Evolutionary conservation across 2,113 vertebrate species (phyloP).

Genomic region (Nibea coibor): DNA sequence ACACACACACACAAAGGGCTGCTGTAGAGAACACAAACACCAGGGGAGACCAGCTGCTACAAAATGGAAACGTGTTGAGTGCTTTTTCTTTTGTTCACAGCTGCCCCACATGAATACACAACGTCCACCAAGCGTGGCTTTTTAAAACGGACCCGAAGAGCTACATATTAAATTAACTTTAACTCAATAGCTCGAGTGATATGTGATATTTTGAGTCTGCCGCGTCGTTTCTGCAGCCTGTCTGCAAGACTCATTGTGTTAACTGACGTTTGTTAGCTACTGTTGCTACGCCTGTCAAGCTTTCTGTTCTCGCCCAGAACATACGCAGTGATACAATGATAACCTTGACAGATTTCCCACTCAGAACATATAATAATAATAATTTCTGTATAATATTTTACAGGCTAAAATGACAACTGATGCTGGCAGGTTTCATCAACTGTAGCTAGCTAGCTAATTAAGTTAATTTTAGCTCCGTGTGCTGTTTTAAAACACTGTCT

Average conservation of each 20-base stretch:
- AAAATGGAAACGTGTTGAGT: slow-evolving; percentile 33
- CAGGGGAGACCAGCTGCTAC: slow-evolving; percentile 35
- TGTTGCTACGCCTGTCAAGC: background rate
- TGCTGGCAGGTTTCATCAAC: background rate
- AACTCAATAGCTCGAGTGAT: background rate
- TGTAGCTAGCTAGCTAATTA: background rate
- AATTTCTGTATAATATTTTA: background rate
- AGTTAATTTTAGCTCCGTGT: background rate
- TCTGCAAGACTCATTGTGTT: background rate
- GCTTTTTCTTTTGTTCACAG: slow-evolving; percentile 33
- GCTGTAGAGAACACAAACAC: slow-evolving; percentile 24
- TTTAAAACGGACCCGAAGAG: slow-evolving; percentile 5
- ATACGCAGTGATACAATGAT: background rate
- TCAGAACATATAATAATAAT: background rate
- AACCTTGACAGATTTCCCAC: background rate
- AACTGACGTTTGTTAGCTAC: background rate
- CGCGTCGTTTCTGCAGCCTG: background rate
- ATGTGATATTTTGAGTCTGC: background rate
- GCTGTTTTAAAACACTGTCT: background rate
- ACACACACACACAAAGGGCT: slow-evolving; percentile 7
- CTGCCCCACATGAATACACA: background rate
- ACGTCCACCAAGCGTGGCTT: background rate
- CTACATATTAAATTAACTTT: background rate
- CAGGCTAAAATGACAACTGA: background rate
- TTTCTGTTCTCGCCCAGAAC: background rate